Percentiles rank a stretch among this genome's conserved stretches.
Evolutionary conservation across 2,113 vertebrate species (phyloP).

Genomic region (Callithrix jacchus): DNA sequence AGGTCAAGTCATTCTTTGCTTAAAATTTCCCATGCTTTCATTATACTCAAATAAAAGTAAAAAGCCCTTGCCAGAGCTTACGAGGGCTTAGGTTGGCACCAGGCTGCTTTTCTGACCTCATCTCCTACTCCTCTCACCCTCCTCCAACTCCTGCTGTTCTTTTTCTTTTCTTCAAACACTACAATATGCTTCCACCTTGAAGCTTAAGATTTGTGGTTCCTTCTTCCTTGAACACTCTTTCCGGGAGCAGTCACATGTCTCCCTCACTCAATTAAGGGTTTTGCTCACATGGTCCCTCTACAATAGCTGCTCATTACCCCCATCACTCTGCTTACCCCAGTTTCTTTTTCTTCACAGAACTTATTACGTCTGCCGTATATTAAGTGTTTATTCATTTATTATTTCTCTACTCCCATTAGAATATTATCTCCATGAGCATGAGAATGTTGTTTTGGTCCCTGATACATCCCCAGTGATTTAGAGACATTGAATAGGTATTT

Average conservation of each 20-base stretch:
- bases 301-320: neutral
- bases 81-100: neutral
- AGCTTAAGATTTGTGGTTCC: neutral
- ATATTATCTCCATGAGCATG: neutral
- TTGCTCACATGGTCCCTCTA: neutral
- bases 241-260: neutral
- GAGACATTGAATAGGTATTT: conserved; percentile 42
- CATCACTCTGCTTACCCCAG: neutral
- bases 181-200: neutral
- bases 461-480: neutral
- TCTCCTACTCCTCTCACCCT: neutral
- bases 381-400: conserved; percentile 18
- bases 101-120: neutral
- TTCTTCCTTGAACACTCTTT: neutral
- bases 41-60: neutral
- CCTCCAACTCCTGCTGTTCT: neutral
- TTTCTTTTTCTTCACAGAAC: neutral
- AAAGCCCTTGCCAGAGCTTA: conserved; percentile 25
- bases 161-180: neutral
- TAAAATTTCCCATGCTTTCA: conserved; percentile 28
- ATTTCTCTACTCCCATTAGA: neutral
- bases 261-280: neutral
- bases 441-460: conserved; percentile 39
- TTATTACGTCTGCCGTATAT: neutral
- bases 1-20: neutral